A percentile compares a stretch with the other conserved stretches of the same genome.
These are phyloP conservation scores for Gambusia affinis DNA, from an alignment of 2,113 vertebrate species.

Conservation along the genomic window DNA sequence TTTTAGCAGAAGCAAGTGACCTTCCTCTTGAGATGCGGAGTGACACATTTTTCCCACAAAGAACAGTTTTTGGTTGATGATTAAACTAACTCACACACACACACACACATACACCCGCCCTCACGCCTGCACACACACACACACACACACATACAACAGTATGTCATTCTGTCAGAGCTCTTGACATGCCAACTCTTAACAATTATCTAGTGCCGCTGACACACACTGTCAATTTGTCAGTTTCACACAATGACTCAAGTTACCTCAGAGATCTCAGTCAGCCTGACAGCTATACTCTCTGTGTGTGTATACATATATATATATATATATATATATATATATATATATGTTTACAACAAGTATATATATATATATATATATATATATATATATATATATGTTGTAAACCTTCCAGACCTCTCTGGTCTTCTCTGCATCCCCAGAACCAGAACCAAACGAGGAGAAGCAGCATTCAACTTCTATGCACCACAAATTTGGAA, in stretches of 20 bases:
- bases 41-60: background rate
- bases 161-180: conserved; percentile 34
- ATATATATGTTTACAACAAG: no score
- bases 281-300: conserved; percentile 48
- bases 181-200: conserved; percentile 32
- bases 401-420: no score
- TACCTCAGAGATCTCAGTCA: conserved; percentile 46
- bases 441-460: no score
- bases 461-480: no score
- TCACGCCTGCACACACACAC: no score
- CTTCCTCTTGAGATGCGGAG: background rate
- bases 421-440: no score
- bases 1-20: background rate
- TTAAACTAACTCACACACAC: background rate
- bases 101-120: no score
- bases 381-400: no score
- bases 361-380: no score
- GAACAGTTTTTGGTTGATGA: background rate
- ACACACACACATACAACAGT: background rate
- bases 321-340: no score
- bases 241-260: conserved; percentile 49
- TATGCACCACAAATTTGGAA: no score
- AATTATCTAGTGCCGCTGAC: conserved; percentile 25
- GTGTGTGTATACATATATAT: background rate
- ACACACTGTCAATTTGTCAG: conserved; percentile 27